Evolutionary conservation across 2,888 invertebrate genomes (phyloP), one percentile per base, ranked within the genome.

Genomic region (Ennomos fuscantarius): DNA sequence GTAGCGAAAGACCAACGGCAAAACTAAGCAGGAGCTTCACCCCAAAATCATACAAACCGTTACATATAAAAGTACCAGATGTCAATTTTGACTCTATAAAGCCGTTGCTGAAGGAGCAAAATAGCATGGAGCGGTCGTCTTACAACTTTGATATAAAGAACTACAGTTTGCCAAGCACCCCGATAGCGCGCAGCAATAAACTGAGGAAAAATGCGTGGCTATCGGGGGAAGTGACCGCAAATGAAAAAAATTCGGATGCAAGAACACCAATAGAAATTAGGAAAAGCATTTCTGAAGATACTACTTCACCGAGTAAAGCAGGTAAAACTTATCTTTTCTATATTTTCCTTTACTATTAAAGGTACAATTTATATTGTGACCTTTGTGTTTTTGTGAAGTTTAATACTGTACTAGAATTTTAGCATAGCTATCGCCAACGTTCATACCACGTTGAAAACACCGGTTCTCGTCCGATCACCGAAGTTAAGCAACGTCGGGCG

Each of bases 201-300:
- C 74, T 93, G 63, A 86, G 93, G 63, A 92, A 89, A 62, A 93
- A 93, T 55, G 93, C 93, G 8, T 93, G 93, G 93, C 76, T 93
- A 1, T 91, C 93, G 1, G 93, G 92, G 9, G 90, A 91, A 43
- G 60, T 88, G 35, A 74, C 70, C 40, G 62, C 69, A 0, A 70
- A 68, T 5, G 77, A 76, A 9, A 69, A 65, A 9, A 74, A 64
- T 55, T 44, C 60, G 10, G 75, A 72, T 8, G 47, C 37, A 3
- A 67, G 66, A 52, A 35, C 66, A n/a, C 71, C 63, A 40, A 63
- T 10, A 8, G 48, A 39, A 31, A 31, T 32, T 32, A 43, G 35
- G 15, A 36, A 66, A 9, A 50, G 48, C n/a, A 24, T 56, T 34
- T 54, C 47, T 8, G 69, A 60, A 56, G 55, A 24, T 24, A 24